A percentile compares a stretch with the other conserved stretches of the same genome.
These are phyloP conservation scores for Agonopterix subpropinquella DNA, from an alignment of 2,888 invertebrate genomes.

Conservation along the genomic window DNA sequence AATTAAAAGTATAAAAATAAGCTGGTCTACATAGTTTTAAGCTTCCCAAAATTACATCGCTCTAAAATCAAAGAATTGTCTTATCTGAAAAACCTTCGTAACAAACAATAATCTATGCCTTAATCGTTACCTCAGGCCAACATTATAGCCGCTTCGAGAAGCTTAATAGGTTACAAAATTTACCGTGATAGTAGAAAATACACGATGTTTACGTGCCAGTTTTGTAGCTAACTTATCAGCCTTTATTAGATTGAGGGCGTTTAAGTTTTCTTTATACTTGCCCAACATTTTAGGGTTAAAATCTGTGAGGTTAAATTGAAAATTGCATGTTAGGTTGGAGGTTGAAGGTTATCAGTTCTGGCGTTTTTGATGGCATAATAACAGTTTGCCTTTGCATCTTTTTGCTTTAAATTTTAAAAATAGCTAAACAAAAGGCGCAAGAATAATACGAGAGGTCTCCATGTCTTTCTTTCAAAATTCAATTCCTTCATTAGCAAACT, in stretches of 20 bases:
- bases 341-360: too few relatives aligned
- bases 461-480: too few relatives aligned
- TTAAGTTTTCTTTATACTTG: constrained; percentile 36
- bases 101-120: constrained; percentile 51
- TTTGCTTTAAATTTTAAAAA: too few relatives aligned
- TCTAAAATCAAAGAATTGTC: constrained; percentile 5
- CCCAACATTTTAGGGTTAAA: constrained; percentile 16
- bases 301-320: constrained; percentile 3
- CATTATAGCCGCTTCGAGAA: constrained; percentile 72
- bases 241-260: constrained; percentile 57
- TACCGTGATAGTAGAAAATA: constrained; percentile 69
- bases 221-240: constrained; percentile 55
- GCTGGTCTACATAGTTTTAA: too few relatives aligned
- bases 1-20: too few relatives aligned
- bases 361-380: too few relatives aligned
- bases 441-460: too few relatives aligned
- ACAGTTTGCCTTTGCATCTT: too few relatives aligned
- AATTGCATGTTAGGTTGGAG: too few relatives aligned
- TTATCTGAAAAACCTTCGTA: constrained; percentile 22
- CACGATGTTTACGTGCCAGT: constrained; percentile 65
- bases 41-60: too few relatives aligned
- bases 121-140: constrained; percentile 73
- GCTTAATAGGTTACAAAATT: constrained; percentile 74
- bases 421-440: too few relatives aligned
- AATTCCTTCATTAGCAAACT: too few relatives aligned